Conservation (phyloP, 2,888 invertebrate species). For the Gymnocheta viridis region DNA sequence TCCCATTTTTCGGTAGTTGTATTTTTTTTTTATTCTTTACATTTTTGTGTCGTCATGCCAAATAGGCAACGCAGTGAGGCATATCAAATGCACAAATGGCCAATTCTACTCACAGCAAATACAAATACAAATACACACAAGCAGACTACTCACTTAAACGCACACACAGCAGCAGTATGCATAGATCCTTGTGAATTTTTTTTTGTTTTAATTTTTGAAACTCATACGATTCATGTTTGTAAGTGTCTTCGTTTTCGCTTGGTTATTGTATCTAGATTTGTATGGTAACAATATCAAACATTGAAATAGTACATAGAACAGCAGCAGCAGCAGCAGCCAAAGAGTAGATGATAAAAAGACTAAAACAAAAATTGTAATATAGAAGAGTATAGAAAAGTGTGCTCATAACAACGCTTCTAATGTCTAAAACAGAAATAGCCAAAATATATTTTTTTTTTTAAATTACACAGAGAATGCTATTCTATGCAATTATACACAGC, state of each 20-base stretch:
- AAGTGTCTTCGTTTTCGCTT: conserved; percentile 10
- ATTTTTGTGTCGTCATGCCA: conserved; percentile 76
- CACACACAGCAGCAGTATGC: too few species aligned
- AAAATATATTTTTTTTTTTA: conserved; percentile 54
- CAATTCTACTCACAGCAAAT: conserved; percentile 73
- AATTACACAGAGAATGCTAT: conserved; percentile 33
- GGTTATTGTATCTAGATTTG: conserved; percentile 20
- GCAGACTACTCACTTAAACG: neutral
- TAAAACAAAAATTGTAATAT: conserved; percentile 2
- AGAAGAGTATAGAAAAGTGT: conserved; percentile 38
- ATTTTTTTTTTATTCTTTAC: conserved; percentile 6
- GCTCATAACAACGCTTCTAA: conserved; percentile 59
- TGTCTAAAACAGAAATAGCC: conserved; percentile 55
- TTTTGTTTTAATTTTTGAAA: conserved; percentile 2
- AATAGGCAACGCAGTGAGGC: conserved; percentile 79
- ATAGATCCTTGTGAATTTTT: conserved; percentile 21
- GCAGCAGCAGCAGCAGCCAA: neutral
- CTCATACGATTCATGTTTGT: conserved; percentile 20
- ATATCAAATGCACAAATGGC: conserved; percentile 80
- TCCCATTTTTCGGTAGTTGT: too few species aligned
- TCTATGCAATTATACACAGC: neutral
- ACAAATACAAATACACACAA: conserved; percentile 40
- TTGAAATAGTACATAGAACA: conserved; percentile 30
- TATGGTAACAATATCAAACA: conserved; percentile 49
- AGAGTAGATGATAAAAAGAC: conserved; percentile 4